Conservation (phyloP, 2,797 vertebrate genomes). For the Sphenopsis melanotis region DNA sequence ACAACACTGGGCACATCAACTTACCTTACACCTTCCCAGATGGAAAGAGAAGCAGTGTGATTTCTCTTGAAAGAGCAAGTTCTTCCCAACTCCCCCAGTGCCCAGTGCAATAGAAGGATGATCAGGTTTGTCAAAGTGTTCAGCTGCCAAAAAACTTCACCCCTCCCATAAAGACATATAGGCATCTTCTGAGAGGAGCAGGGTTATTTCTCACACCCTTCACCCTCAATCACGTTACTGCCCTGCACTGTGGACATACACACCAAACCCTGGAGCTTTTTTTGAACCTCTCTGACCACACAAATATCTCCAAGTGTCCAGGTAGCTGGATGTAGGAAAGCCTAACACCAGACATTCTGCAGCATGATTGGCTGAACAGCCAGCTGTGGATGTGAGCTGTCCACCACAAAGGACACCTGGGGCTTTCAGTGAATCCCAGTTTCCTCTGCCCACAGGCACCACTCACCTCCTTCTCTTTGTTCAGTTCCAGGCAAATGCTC, state of each 20-base stretch:
- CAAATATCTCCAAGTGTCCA: fast-evolving
- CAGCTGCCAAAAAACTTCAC: not conserved
- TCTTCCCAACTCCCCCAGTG: not conserved
- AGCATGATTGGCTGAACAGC: not conserved
- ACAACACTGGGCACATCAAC: not conserved
- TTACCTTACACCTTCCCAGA: fast-evolving
- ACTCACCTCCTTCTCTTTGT: not conserved
- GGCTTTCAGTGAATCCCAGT: not conserved
- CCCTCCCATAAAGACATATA: not conserved
- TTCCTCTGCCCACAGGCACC: not conserved
- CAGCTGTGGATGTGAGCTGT: not conserved
- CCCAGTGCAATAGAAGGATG: not conserved
- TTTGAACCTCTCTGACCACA: not conserved
- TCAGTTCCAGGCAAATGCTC: not conserved
- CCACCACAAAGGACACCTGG: not conserved
- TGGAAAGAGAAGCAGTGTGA: not conserved
- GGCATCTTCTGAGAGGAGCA: not conserved
- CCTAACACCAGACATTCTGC: not conserved
- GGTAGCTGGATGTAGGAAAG: not conserved
- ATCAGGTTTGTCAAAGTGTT: not conserved
- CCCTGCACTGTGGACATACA: not conserved
- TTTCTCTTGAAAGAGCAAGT: not conserved
- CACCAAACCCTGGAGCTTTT: not conserved
- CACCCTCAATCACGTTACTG: not conserved
- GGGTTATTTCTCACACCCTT: not conserved